Evolutionary conservation across 1,140 invertebrate species (phyloP), one percentile per base, ranked within the genome.

Genomic region (Drosophila navojoa): DNA sequence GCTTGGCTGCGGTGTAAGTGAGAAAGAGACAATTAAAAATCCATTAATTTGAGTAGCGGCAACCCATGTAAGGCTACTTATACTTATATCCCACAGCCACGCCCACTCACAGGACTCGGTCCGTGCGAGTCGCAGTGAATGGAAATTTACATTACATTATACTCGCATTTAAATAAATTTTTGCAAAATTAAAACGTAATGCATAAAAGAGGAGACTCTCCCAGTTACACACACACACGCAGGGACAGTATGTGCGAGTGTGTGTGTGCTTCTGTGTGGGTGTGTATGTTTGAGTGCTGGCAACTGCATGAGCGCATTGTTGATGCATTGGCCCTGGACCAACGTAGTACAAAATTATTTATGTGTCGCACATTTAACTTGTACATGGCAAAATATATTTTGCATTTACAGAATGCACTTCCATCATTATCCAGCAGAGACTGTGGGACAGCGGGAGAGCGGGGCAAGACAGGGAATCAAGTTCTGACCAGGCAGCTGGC

Each of bases 21-120:
- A 90, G 84, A 89, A 80, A 89, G 84, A 84, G 84, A 89, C 84
- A 89, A 89, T 89, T 89, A 89, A 89, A 89, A 89, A 89, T 89
- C 84, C 84, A 89, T 89, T 89, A 89, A 89, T 89, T 89, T 89
- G 85, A 89, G 85, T 84, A 84, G 85, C 84, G 70, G 84, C 75
- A 72, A 77, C 63, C 67, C 84, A 90, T 89, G 77, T 85, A 80
- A 84, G 84, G 80, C 84, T 89, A 89, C 84, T 73, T 76, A 76
- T 71, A 66, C 68, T 82, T 86, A 87, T 81, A 79, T 76, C 76
- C 69, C 71, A 47, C 62, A 22, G n/a, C 25, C 49, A 62, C 64
- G 58, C 68, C 61, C 62, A 61, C 50, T 29, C 54, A 50, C 54
- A 50, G 32, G 32, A 32, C 32, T 32, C 66, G 32, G 42, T 45